Base-by-base conservation (phyloP, 2,888 invertebrate genomes). In the Ectobius pallidus region DNA sequence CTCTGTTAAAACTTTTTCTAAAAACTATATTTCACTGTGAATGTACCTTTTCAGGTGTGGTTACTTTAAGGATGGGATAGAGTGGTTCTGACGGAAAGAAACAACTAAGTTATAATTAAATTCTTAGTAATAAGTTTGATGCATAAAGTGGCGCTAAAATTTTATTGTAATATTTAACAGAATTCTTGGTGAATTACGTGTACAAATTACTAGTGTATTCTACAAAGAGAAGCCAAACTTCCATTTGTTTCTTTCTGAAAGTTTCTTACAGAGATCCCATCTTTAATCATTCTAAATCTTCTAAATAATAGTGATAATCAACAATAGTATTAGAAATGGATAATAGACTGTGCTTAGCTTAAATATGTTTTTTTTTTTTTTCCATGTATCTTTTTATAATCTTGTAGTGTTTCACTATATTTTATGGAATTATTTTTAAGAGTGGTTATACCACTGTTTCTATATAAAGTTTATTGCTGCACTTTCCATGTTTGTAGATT, bases 271-370 rank as follows among this genome's bases (percentile, higher is more conserved):
- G 44, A 39, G 46, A 65, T 65, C 65, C 65, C 65, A 65, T 46
- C 44, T 46, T 65, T 65, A 65, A 30, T 14, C 22, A 42, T 65
- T 46, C 65, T 27, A 46, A 65, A 65, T 18, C 65, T 65, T 65
- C 46, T 44, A 65, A 44, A 65, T 27, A 22, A 27, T 44, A 65
- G 44, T 65, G 65, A 65, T 65, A 65, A 42, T 63, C 14, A 63
- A 46, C 46, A 46, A 65, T 65, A 65, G 65, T 65, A 46, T 65
- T 69, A 52, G 52, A 39, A 30, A 30, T 20, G 22, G 62, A 61
- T 7, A n/a, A 49, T 52, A 63, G 71, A 52, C 71, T 71, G 71
- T 71, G 63, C 63, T 71, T 63, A 69, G 71, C 71, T 63, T 71
- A 25, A 65, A 18, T 25, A 58, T 25, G n/a, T 25, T 69, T 25